Percentiles rank a stretch among this genome's conserved stretches.
Evolutionary conservation across 1,140 invertebrate genomes (phyloP).

Genomic region (Caenorhabditis tropicalis): DNA sequence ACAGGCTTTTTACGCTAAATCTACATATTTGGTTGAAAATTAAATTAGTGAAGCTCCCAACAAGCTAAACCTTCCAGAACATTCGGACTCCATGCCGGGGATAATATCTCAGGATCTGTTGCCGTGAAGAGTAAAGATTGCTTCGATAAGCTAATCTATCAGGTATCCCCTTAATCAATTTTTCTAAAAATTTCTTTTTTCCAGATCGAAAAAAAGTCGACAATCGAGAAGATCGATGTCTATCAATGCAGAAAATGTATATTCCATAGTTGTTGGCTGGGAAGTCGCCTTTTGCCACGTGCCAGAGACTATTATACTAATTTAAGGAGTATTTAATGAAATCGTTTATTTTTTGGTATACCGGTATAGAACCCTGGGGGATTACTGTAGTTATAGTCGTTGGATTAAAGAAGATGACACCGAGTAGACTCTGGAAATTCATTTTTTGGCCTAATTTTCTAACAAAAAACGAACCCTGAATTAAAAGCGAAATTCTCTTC

Average conservation of each 20-base stretch:
- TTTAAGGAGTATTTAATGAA: constrained; percentile 57
- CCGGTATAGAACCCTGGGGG: neutral
- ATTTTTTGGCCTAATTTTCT: neutral
- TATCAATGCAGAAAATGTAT: constrained; percentile 70
- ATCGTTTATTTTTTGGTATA: neutral
- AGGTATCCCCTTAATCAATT: neutral
- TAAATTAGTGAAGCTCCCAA: too few relatives aligned
- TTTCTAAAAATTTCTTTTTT: neutral
- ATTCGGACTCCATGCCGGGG: constrained; percentile 69
- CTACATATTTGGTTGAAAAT: neutral
- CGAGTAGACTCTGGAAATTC: neutral
- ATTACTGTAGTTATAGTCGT: neutral
- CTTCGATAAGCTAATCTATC: constrained; percentile 69
- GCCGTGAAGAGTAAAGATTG: constrained; percentile 71
- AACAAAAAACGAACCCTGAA: neutral
- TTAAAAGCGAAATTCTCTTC: neutral
- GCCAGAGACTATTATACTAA: constrained; percentile 69
- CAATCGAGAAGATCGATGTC: constrained; percentile 68
- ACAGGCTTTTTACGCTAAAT: neutral
- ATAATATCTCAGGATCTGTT: constrained; percentile 70
- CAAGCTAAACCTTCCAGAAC: too few relatives aligned
- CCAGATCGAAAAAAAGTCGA: constrained; percentile 69
- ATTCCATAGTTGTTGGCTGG: constrained; percentile 71
- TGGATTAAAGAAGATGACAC: neutral
- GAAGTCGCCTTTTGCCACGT: constrained; percentile 63